Conservation (phyloP, 92 coral and sea anemone species). For the Palythoa grandiflora region DNA sequence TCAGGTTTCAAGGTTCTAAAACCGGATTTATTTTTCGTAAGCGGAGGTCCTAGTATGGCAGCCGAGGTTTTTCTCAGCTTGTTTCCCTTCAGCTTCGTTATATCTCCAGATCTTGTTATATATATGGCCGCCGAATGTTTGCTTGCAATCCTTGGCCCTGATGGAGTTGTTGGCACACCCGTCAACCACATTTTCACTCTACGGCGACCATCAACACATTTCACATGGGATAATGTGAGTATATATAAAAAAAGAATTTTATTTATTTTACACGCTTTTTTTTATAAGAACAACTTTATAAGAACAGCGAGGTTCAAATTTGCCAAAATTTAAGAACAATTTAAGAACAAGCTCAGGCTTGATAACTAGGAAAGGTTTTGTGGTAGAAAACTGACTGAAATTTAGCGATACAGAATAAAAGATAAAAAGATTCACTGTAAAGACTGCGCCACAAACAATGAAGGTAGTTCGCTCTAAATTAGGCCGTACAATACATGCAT, state of each 20-base stretch:
- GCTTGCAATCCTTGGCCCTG: conserved; percentile 59
- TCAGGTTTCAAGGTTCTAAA: conserved; percentile 59
- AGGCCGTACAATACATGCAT: too few relatives aligned
- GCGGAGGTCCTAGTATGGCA: conserved; percentile 42
- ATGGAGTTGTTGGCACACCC: conserved; percentile 56
- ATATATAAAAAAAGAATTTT: not conserved
- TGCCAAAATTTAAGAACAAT: too few relatives aligned
- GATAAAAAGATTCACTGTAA: too few relatives aligned
- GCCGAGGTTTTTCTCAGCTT: conserved; percentile 66
- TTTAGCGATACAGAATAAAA: too few relatives aligned
- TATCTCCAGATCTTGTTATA: conserved; percentile 66
- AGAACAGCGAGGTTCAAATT: too few relatives aligned
- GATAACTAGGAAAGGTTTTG: too few relatives aligned
- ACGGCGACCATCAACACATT: conserved; percentile 79
- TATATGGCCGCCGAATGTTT: conserved; percentile 68
- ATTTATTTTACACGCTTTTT: not conserved
- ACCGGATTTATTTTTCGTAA: conserved; percentile 53
- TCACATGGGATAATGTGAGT: conserved; percentile 85
- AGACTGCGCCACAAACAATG: too few relatives aligned
- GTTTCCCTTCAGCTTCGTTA: conserved; percentile 83
- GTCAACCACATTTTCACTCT: conserved; percentile 62
- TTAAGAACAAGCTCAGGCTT: too few relatives aligned
- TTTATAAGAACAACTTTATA: not conserved
- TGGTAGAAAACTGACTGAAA: too few relatives aligned
- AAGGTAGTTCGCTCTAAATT: too few relatives aligned